Conservation (phyloP, 1,140 invertebrate genomes). For the Magallana ariakensis region DNA sequence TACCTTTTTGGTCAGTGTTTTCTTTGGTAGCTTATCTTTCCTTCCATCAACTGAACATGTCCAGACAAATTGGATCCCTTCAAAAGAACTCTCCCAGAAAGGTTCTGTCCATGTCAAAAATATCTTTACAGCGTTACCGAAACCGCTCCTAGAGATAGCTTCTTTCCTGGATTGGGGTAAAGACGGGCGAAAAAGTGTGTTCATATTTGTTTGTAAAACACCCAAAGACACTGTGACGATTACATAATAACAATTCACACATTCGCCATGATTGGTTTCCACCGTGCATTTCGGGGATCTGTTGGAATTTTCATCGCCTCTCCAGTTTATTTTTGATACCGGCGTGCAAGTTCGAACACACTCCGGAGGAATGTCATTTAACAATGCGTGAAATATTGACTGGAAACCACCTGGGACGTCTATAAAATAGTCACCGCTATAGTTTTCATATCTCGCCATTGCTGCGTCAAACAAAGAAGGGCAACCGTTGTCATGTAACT, state of each 20-base stretch:
- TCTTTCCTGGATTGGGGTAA: not conserved
- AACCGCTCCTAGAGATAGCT: conserved; percentile 19
- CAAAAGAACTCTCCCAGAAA: conserved; percentile 38
- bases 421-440: conserved; percentile 15
- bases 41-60: not conserved
- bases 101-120: conserved; percentile 35
- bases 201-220: not conserved
- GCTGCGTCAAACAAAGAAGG: conserved; percentile 34
- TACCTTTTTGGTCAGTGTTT: not conserved
- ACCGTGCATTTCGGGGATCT: not conserved
- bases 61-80: conserved; percentile 46
- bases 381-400: conserved; percentile 3
- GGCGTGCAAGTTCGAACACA: not conserved
- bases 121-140: conserved; percentile 13
- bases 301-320: not conserved
- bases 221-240: conserved; percentile 41
- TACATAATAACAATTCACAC: conserved; percentile 23
- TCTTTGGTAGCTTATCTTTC: not conserved
- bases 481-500: conserved; percentile 43
- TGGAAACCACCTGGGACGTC: conserved; percentile 23
- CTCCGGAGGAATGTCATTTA: conserved; percentile 24
- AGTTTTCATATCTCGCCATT: not conserved
- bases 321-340: conserved; percentile 38
- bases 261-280: conserved; percentile 4
- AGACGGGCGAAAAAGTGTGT: conserved; percentile 14